These are phyloP conservation scores for Megaceryle maxima DNA, from an alignment of 2,113 vertebrate genomes.

Conservation along the genomic window DNA sequence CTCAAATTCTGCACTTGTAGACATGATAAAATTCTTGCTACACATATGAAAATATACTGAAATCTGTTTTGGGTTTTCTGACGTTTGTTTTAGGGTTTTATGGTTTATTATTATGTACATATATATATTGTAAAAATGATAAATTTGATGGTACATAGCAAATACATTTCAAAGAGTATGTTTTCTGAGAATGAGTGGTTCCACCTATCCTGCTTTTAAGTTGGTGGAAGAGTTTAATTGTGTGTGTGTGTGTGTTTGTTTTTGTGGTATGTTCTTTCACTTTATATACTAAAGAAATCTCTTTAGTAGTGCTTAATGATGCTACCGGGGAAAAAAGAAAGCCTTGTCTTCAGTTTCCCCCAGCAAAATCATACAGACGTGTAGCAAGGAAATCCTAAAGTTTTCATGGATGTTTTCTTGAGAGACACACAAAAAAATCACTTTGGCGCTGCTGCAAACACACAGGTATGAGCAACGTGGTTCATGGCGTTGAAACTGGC, in stretches of 20 bases:
- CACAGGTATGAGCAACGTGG: neutral
- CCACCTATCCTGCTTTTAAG: neutral
- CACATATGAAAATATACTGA: neutral
- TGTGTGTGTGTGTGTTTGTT: neutral
- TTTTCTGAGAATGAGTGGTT: neutral
- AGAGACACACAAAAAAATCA: neutral
- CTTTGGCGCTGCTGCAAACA: neutral
- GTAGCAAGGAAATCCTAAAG: neutral
- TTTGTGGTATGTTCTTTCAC: neutral
- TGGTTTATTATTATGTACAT: neutral
- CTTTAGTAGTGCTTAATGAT: neutral
- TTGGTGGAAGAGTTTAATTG: neutral
- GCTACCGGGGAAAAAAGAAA: neutral
- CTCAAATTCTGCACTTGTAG: neutral
- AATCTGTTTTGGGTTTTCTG: neutral
- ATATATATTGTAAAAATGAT: neutral
- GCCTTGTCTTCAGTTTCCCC: neutral
- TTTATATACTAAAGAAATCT: neutral
- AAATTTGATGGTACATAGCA: neutral
- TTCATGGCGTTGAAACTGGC: accelerated
- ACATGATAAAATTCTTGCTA: neutral
- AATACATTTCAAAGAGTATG: neutral
- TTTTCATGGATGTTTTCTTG: neutral
- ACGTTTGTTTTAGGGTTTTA: neutral
- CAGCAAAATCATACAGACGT: neutral